These are phyloP conservation scores for Pachycephala philippinensis DNA, from an alignment of 2,113 vertebrate genomes.

Conservation along the genomic window DNA sequence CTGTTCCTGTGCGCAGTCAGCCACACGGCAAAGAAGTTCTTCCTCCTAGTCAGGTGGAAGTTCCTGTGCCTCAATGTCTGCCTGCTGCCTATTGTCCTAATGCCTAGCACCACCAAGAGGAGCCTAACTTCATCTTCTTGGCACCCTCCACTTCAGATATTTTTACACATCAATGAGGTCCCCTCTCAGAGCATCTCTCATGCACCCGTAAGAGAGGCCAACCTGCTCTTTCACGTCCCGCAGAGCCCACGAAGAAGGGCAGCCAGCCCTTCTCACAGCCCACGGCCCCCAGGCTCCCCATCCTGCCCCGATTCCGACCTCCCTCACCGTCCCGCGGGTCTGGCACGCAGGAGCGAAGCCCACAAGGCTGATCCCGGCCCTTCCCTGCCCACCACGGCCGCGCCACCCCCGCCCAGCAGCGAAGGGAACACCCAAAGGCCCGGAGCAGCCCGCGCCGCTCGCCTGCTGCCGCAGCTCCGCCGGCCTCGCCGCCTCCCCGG, in stretches of 20 bases:
- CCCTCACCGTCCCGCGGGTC: no score
- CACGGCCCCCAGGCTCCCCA: neutral
- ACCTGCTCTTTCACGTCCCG: neutral
- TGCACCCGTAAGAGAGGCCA: neutral
- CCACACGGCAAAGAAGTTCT: neutral
- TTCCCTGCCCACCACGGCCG: neutral
- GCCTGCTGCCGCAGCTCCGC: fast-evolving
- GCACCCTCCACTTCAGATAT: neutral
- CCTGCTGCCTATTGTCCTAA: neutral
- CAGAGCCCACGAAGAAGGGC: neutral
- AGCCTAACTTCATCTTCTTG: neutral
- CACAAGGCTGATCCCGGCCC: fast-evolving
- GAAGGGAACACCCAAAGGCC: fast-evolving
- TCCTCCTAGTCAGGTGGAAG: neutral
- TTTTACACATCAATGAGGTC: neutral
- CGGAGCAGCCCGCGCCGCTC: fast-evolving
- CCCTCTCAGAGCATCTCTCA: neutral
- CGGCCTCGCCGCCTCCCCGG: neutral
- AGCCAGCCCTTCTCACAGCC: neutral
- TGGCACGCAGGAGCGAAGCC: neutral
- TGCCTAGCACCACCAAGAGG: neutral
- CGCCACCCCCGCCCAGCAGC: no score
- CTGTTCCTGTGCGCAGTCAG: neutral
- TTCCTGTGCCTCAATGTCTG: neutral
- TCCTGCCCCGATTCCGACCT: neutral